These are phyloP conservation scores for Microctonus aethiopoides DNA, from an alignment of 2,888 invertebrate genomes.

Conservation along the genomic window DNA sequence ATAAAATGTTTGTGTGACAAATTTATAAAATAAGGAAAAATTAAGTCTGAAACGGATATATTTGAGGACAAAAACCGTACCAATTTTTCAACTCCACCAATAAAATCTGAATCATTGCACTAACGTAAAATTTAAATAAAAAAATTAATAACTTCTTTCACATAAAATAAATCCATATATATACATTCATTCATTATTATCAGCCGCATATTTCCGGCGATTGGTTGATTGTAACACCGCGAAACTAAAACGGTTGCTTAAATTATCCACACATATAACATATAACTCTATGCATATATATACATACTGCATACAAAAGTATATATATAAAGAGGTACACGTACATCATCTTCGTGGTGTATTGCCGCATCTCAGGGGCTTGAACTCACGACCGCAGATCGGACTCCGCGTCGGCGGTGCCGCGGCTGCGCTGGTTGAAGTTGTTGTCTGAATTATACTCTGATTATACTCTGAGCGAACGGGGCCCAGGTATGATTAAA, in stretches of 20 bases:
- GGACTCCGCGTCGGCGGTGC: constrained; percentile 41
- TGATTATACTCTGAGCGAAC: constrained; percentile 62
- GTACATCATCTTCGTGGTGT: constrained; percentile 46
- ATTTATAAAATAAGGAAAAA: no score
- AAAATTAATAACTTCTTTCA: constrained; percentile 4
- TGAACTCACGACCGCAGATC: constrained; percentile 52
- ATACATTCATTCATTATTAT: background rate
- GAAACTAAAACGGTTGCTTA: background rate
- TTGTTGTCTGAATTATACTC: constrained; percentile 66
- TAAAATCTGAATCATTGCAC: no score
- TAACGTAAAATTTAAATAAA: background rate
- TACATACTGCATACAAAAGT: constrained; percentile 31
- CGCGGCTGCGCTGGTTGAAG: constrained; percentile 54
- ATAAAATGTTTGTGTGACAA: no score
- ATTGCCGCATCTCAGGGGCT: constrained; percentile 39
- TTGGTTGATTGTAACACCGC: constrained; percentile 1
- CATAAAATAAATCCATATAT: no score
- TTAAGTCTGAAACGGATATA: no score
- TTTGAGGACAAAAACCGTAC: no score
- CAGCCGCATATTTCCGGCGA: constrained; percentile 14
- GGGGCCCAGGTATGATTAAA: constrained; percentile 64
- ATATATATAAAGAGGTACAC: constrained; percentile 56
- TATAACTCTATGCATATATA: background rate
- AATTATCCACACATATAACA: background rate
- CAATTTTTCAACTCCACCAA: no score